phyloP scores from a whole-genome alignment of 1,140 invertebrate species.

The Drosophila mojavensis region DNA sequence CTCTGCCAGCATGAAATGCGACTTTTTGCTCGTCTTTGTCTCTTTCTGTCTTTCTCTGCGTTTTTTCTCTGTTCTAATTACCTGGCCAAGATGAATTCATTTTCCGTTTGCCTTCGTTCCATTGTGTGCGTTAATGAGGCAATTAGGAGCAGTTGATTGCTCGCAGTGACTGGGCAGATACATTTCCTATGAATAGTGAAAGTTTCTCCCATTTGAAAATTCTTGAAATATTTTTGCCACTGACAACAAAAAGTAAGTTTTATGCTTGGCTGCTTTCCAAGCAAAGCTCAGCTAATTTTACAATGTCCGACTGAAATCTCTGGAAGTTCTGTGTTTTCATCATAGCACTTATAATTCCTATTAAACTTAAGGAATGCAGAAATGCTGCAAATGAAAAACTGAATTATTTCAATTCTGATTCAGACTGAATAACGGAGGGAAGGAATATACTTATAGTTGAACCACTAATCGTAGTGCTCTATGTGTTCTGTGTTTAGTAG shows the following conservation, averaged over 20 bases:
- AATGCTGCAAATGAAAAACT: too few species aligned
- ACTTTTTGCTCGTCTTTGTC: slow-evolving; percentile 33
- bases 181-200: slow-evolving; percentile 21
- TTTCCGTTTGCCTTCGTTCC: slow-evolving; percentile 5
- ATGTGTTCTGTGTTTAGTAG: too few species aligned
- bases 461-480: too few species aligned
- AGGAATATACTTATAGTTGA: too few species aligned
- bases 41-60: neutral
- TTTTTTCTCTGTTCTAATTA: slow-evolving; percentile 62
- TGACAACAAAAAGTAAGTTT: slow-evolving; percentile 13
- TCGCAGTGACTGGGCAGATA: slow-evolving; percentile 40
- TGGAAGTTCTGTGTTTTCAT: slow-evolving; percentile 5
- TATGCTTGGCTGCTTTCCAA: slow-evolving; percentile 13
- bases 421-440: too few species aligned
- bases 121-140: slow-evolving; percentile 47
- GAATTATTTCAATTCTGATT: too few species aligned
- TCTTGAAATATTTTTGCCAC: neutral
- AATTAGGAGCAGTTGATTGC: slow-evolving; percentile 57
- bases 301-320: neutral
- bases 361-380: neutral
- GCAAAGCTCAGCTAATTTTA: slow-evolving; percentile 21
- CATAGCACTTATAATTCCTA: neutral
- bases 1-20: slow-evolving; percentile 42
- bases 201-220: slow-evolving; percentile 14
- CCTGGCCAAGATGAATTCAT: slow-evolving; percentile 31